Base-by-base conservation (phyloP, 2,888 invertebrate genomes). In the Cosmopolites sordidus region DNA sequence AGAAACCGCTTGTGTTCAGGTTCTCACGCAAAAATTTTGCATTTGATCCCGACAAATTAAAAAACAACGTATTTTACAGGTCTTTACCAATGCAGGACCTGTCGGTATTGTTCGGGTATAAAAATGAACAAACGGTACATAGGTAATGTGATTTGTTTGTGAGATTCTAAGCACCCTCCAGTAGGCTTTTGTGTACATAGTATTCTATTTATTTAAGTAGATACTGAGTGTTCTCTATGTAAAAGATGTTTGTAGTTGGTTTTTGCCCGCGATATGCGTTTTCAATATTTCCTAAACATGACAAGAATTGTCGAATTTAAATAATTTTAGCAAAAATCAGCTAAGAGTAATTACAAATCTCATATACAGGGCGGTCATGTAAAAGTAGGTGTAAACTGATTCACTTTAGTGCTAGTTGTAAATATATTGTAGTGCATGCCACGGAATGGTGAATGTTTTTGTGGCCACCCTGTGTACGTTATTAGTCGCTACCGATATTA, bases 1-100 rank as follows among this genome's bases (percentile, higher is more conserved):
- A 68, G 41, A 69, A 66, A 58, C 69, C 72, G 11, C 58, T 71
- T 45, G 69, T 71, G 27, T 59, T 72, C 57, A 64, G 69, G 58
- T 70, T 73, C 59, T 65, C 68, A 8, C 63, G 65, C 42, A 69
- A 67, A 49, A 63, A 66, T 44, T 58, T 61, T 16, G 58, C 60
- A 42, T 41, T 66, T 12, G 63, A 66, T 54, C 58, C 54, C 16
- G 58, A 61, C 33, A 61, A 64, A 48, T 60, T 67, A 48, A 60
- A 62, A 55, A 62, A 62, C 43, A 60, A 62, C 16, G 61, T 62
- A 39, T 67, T 67, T 55, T 69, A 69, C 61, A 63, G 69, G 52
- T 62, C 69, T 39, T 58, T 70, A 3, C 68, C 68, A 1, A 58
- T 61, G 30, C 66, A 70, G 50, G 69, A 71, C 55, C 62, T 70